Base-by-base conservation (phyloP, 2,888 invertebrate species). In the Leptinotarsa haldemani region DNA sequence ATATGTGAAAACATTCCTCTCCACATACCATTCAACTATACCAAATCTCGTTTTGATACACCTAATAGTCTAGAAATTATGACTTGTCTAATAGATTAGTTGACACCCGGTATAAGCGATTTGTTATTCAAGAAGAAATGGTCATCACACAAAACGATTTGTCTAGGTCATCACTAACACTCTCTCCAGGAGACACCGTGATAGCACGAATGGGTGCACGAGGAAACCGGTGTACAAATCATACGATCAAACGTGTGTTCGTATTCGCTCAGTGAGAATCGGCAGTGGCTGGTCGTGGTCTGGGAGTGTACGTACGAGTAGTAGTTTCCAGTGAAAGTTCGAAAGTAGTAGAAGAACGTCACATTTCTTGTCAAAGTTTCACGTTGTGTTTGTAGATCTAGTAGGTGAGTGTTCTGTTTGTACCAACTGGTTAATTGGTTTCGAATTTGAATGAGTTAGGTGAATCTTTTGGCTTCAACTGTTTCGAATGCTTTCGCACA, bases 241-340 rank as follows among this genome's bases (percentile, higher is more conserved):
- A 61, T 61, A 16, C 61, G 61, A 61, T 25, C 7, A 2, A 22
- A 20, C 18, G 56, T 9, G 56, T 50, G 50, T 3, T 50, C 15
- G 50, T n/a, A 12, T 56, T 20, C 56, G 18, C 61, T 30, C n/a
- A 61, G 61, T 61, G 30, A 25, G 2, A 16, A 61, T n/a, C 61
- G 25, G 16, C 61, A 3, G 7, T 61, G 40, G 40, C 16, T 13
- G 25, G 16, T 30, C 61, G 20, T 13, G 56, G 56, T 56, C 15
- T 16, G 30, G n/a, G 16, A n/a, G n/a, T 16, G 25, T n/a, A 16
- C n/a, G 61, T 56, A 30, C 30, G 30, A 30, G 7, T 30, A 30
- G 30, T 56, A 16, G 25, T 40, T 40, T 61, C 40, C 16, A 40
- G 61, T 61, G 61, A 61, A 61, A 61, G 61, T 61, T 61, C 40